Percentiles rank a stretch among this genome's conserved stretches.
These are phyloP conservation scores for Patiria miniata DNA, from an alignment of 35 echinoderm and acorn worm species.

Conservation along the genomic window DNA sequence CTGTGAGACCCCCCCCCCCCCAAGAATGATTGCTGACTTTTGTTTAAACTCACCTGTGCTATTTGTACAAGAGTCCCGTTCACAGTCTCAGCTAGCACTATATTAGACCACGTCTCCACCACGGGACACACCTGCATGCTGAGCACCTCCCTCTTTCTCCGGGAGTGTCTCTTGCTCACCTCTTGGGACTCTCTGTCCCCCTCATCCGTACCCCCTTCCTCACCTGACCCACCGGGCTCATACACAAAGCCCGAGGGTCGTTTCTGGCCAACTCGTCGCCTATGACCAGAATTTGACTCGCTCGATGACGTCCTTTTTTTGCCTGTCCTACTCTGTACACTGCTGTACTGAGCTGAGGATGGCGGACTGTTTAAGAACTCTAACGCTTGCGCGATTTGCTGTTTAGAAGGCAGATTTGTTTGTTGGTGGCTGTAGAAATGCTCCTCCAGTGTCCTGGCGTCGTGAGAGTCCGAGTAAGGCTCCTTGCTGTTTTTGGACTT, in stretches of 20 bases:
- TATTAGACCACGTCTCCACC: conserved; percentile 52
- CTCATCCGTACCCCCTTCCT: background rate
- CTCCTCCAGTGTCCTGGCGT: background rate
- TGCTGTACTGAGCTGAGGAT: background rate
- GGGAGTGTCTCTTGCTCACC: background rate
- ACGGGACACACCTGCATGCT: conserved; percentile 25
- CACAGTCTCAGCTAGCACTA: conserved; percentile 41
- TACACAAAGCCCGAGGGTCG: background rate
- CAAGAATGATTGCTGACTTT: too few relatives aligned
- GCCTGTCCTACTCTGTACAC: background rate
- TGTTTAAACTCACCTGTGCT: conserved; percentile 21
- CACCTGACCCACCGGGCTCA: background rate
- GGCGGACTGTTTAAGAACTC: background rate
- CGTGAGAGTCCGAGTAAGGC: background rate
- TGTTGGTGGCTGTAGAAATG: background rate
- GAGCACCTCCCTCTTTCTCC: conserved; percentile 28
- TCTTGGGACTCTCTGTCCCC: background rate
- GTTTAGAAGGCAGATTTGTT: background rate
- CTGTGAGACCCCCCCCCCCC: too few relatives aligned
- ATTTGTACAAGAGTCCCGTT: conserved; percentile 58
- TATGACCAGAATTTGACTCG: too few relatives aligned
- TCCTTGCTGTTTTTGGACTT: background rate
- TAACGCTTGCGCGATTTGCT: background rate
- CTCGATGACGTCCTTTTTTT: too few relatives aligned
- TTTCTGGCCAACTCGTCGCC: background rate